phyloP scores from a whole-genome alignment of 2,113 vertebrate genomes.

The Typhlomys cinereus region DNA sequence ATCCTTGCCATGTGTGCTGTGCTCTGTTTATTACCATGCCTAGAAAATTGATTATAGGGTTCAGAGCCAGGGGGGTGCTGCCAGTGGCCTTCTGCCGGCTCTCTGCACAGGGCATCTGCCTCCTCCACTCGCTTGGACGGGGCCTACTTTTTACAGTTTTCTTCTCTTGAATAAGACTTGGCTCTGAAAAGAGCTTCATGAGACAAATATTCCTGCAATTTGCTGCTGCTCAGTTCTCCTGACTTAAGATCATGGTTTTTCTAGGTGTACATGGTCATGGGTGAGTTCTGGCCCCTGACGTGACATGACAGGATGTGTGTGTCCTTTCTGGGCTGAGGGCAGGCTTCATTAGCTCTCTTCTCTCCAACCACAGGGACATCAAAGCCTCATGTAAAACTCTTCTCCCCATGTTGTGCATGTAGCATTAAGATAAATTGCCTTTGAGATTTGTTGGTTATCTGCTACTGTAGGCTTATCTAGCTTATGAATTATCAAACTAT shows the following conservation, averaged over 20 bases:
- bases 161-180: not conserved
- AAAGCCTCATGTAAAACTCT: not conserved
- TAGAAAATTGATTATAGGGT: not conserved
- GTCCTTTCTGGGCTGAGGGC: not conserved
- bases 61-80: too few relatives aligned
- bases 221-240: not conserved
- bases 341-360: not conserved
- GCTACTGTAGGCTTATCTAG: not conserved
- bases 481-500: not conserved
- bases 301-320: not conserved
- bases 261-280: not conserved
- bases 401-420: not conserved
- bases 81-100: rapidly evolving
- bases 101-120: not conserved
- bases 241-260: not conserved
- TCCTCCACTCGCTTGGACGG: rapidly evolving
- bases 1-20: not conserved
- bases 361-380: not conserved
- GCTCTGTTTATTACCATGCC: not conserved
- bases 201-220: not conserved
- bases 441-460: not conserved
- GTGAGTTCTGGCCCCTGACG: not conserved
- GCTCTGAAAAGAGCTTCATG: not conserved
- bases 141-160: not conserved
- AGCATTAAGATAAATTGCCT: not conserved